Base-by-base conservation (phyloP, 1,140 invertebrate species). In the Meteorus sp. region DNA sequence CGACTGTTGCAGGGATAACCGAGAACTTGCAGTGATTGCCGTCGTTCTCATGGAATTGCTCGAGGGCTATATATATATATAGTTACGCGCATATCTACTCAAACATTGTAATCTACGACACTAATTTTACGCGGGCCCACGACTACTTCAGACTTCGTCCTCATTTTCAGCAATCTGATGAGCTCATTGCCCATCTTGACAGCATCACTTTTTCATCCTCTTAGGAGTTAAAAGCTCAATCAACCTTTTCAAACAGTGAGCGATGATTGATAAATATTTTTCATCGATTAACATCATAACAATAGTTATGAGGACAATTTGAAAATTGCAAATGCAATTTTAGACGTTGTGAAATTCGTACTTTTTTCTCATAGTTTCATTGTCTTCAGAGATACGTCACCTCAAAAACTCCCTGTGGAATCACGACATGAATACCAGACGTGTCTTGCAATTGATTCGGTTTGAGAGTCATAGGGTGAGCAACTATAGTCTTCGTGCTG, bases 31-130 rank as follows among this genome's bases (percentile, higher is more conserved):
- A 23, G n/a, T 48, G 59, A 60, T 60, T 54, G 58, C 43, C 31
- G 43, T 54, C 58, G 27, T 60, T 56, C 15, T 13, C 25, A 48
- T 50, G 51, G 9, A 60, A 60, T 60, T 60, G 33, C 59, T 20
- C 23, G 15, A 50, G 33, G 47, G 20, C 13, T 29, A n/a, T 15
- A 45, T 31, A n/a, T 17, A n/a, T 5, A 41, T 47, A 41, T 3
- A n/a, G 13, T 41, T 41, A 19, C 33, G 17, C 33, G 20, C 27
- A 29, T 54, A 54, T 25, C 31, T 57, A 48, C 35, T 48, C 37
- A 55, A 48, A 60, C 43, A 33, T 50, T 55, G 31, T 55, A 55
- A 60, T 48, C 43, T 20, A 19, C 11, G 39, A 53, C 41, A 33
- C 48, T 45, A 33, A 45, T 44, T 50, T 13, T 17, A 4, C 2